Evolutionary conservation across 2,797 vertebrate genomes (phyloP), one percentile per base, ranked within the genome.

Genomic region (Allobates femoralis): DNA sequence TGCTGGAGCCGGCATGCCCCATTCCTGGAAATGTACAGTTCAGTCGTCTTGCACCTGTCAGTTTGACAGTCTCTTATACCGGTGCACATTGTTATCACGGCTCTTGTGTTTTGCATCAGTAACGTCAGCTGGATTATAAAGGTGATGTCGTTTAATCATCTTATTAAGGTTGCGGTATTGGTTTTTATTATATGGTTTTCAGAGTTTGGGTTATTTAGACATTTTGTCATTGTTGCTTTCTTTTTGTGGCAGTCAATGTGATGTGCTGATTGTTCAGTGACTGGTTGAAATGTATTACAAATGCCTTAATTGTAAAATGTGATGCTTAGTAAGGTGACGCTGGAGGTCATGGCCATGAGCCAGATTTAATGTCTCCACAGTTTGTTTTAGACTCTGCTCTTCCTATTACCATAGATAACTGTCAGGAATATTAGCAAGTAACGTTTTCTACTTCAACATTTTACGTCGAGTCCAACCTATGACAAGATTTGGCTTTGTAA

Each of bases 21-120:
- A 21, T 81, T 85, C 69, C 50, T 81, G 87, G 78, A 77, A 69
- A 80, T 67, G n/a, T 81, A 28, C 76, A 46, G 32, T 50, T 76
- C 67, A 67, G 55, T 64, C 60, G 62, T 64, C 46, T 76, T 67
- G 10, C 78, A 81, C 62, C 78, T 88, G 86, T 81, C 86, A 88
- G 28, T 32, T 15, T 85, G 50, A 55, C 67, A 77, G 77, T 41
- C 28, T 26, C 23, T 41, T 51, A 23, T 81, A 84, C 19, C 41
- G n/a, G n/a, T 28, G 56, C 69, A 81, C 41, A 53, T 50, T 74
- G 26, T 66, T 34, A 46, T 26, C 41, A 55, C 5, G 15, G 18
- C 81, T 67, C 34, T 46, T 16, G 28, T 53, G 46, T 55, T 53
- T 81, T 53, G 50, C n/a, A 41, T 64, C 56, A 64, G 46, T 81